Evolutionary conservation across 2,888 invertebrate species (phyloP).

Genomic region (Therioaphis trifolii): DNA sequence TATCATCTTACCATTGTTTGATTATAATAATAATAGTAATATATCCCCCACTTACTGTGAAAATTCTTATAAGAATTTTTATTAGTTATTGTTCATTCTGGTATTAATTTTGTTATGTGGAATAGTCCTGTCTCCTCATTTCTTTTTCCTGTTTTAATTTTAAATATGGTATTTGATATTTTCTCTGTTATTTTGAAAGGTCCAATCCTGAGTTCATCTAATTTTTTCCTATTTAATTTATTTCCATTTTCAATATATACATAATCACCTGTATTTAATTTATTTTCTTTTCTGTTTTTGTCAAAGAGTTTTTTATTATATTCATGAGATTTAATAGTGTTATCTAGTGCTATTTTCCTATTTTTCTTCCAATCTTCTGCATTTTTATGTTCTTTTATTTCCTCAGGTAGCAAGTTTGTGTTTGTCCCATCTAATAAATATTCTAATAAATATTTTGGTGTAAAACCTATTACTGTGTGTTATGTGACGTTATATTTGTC

Average conservation of each 20-base stretch:
- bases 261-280: constrained; percentile 67
- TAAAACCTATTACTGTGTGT: constrained; percentile 66
- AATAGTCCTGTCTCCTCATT: constrained; percentile 66
- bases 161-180: constrained; percentile 45
- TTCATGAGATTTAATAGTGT: constrained; percentile 65
- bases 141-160: constrained; percentile 65
- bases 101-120: constrained; percentile 37
- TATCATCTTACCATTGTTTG: no score
- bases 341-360: constrained; percentile 65
- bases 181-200: constrained; percentile 40
- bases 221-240: constrained; percentile 66
- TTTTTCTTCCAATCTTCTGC: constrained; percentile 65
- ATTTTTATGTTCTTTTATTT: constrained; percentile 64
- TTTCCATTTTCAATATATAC: constrained; percentile 67
- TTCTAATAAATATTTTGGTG: constrained; percentile 66
- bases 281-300: constrained; percentile 65
- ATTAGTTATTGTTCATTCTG: no score
- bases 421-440: constrained; percentile 65
- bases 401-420: constrained; percentile 63
- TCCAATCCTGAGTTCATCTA: constrained; percentile 51
- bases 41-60: no score
- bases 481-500: constrained; percentile 67
- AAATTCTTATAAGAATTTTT: no score
- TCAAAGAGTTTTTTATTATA: constrained; percentile 67
- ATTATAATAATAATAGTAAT: no score